Evolutionary conservation across 1,140 invertebrate genomes (phyloP).

Genomic region (Pinna nobilis): DNA sequence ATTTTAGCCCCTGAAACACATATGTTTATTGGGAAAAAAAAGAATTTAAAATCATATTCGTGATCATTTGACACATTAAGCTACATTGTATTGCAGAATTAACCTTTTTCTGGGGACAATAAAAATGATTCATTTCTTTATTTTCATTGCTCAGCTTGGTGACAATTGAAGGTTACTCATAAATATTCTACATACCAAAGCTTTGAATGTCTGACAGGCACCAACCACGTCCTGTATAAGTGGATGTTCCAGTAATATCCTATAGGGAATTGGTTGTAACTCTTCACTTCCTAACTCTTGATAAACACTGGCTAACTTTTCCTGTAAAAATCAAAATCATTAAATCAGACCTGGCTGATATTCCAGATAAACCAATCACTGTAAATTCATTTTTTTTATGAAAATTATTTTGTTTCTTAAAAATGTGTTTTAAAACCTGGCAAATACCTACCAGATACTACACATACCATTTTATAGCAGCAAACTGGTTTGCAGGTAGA

Average conservation of each 20-base stretch:
- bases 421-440: no score
- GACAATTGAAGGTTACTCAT: neutral
- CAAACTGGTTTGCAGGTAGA: no score
- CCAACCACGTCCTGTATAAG: constrained; percentile 70
- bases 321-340: constrained; percentile 53
- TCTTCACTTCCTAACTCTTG: constrained; percentile 65
- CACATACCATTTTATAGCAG: no score
- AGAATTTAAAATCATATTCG: neutral
- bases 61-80: neutral
- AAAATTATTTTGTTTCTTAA: no score
- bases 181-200: constrained; percentile 57
- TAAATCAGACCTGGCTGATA: neutral
- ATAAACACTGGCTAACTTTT: constrained; percentile 63
- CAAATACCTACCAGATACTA: no score
- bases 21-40: no score
- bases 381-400: neutral
- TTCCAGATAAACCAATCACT: neutral
- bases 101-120: no score
- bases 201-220: constrained; percentile 65
- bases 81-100: neutral
- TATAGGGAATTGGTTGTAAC: constrained; percentile 58
- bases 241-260: constrained; percentile 69
- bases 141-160: neutral
- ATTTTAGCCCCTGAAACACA: no score
- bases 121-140: neutral